Evolutionary conservation across 2,888 invertebrate species (phyloP).

Genomic region (Acanthosepion lycidas): DNA sequence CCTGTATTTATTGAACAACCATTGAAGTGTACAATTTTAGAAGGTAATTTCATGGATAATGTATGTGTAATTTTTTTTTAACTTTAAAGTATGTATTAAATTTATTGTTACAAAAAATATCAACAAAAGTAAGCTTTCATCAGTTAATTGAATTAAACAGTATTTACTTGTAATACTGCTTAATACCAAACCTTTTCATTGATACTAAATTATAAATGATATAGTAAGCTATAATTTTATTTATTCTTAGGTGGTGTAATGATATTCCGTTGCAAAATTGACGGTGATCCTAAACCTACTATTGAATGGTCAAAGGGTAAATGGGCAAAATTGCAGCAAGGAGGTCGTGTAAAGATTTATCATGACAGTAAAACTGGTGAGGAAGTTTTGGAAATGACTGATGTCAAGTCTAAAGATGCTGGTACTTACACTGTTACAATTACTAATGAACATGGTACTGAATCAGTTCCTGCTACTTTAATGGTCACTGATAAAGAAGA

Average conservation of each 20-base stretch:
- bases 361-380: slow-evolving; percentile 67
- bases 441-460: slow-evolving; percentile 72
- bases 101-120: neutral
- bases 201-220: neutral
- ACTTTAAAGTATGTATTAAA: neutral
- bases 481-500: slow-evolving; percentile 73
- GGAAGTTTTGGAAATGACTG: slow-evolving; percentile 70
- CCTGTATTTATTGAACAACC: slow-evolving; percentile 72
- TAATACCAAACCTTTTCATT: too few relatives aligned
- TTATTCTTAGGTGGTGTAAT: slow-evolving; percentile 65
- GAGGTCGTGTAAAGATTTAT: slow-evolving; percentile 66
- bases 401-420: slow-evolving; percentile 71
- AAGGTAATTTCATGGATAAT: slow-evolving; percentile 62
- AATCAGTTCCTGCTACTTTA: slow-evolving; percentile 72
- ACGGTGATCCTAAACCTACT: slow-evolving; percentile 71
- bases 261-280: slow-evolving; percentile 71
- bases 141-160: too few relatives aligned
- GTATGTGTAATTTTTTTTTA: neutral
- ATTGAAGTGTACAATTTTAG: slow-evolving; percentile 73
- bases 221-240: neutral
- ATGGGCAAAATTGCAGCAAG: slow-evolving; percentile 71
- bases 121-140: neutral
- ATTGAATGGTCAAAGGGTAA: slow-evolving; percentile 74
- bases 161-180: too few relatives aligned
- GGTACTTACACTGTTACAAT: slow-evolving; percentile 74